Percentiles rank a stretch among this genome's conserved stretches.
Evolutionary conservation across 2,888 invertebrate species (phyloP).

Genomic region (Rhopalosiphum nymphaeae): DNA sequence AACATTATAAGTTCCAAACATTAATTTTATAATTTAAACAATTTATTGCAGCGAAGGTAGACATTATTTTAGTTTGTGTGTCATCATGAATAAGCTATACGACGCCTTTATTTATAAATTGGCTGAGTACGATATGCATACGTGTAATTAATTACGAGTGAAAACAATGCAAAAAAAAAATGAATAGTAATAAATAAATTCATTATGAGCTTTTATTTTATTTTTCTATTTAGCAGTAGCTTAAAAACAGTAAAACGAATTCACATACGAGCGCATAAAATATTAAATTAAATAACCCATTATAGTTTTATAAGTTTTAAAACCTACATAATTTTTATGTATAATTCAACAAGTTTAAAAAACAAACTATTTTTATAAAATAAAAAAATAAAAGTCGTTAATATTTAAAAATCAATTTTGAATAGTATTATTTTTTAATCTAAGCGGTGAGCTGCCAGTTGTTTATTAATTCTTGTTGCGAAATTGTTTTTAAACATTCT

Average conservation of each 20-base stretch:
- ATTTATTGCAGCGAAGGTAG: conserved; percentile 20
- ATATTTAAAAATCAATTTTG: not conserved
- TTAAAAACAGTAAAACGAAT: not conserved
- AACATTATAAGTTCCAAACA: conserved; percentile 29
- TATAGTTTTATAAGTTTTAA: not conserved
- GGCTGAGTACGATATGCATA: conserved; percentile 1
- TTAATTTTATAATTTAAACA: conserved; percentile 45
- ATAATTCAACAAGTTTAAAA: not conserved
- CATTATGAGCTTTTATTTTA: not conserved
- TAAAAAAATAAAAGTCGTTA: not conserved
- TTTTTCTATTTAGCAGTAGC: conserved; percentile 3
- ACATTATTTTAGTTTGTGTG: not conserved
- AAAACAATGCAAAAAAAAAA: not conserved
- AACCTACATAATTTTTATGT: not conserved
- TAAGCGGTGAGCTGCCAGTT: not conserved
- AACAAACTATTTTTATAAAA: not conserved
- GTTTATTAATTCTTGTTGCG: not conserved
- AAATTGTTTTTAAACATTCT: not conserved
- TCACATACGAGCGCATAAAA: not conserved
- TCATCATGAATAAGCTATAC: not conserved
- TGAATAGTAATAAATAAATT: not conserved
- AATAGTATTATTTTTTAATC: not conserved
- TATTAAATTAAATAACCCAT: not conserved
- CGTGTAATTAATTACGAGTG: conserved; percentile 13
- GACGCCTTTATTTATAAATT: conserved; percentile 43